Base-by-base conservation (phyloP, 1,140 invertebrate species). In the Papilio xuthus region DNA sequence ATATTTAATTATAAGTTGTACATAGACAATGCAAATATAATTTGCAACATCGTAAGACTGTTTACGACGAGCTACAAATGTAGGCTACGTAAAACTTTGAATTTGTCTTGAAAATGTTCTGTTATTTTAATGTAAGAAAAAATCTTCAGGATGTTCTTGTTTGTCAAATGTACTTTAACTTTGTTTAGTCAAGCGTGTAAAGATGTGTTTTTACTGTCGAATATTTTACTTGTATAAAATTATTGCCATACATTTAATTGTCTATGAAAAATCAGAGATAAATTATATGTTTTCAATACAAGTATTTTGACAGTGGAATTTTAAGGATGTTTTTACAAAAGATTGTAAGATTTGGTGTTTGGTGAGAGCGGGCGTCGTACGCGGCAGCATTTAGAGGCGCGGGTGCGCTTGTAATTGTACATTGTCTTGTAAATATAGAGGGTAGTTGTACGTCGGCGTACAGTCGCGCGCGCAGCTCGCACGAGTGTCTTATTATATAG, bases 401-500 rank as follows among this genome's bases (percentile, higher is more conserved):
- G 41, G 50, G 2, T 37, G 50, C 50, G 32, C 50, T 63, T 76
- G 53, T 75, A 75, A n/a, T 63, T 76, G 74, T 76, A 76, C 74
- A 76, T 75, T 75, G 74, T 76, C 50, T 60, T 76, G 74, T 76
- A 76, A 76, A 76, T 76, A 76, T 76, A 76, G 74, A 23, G 74
- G 53, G 32, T 76, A 76, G 73, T 56, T 76, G 73, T 76, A 74
- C 23, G 18, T 42, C 70, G 15, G 47, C 23, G 42, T 74, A 74
- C 44, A 74, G 72, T 74, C 72, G 72, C 9, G 23, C 20, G 72
- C 70, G 15, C 44, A 18, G 4, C 23, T 47, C 44, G 47, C 28
- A 13, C 44, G 47, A 47, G 37, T 41, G 28, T 53, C 28, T 26
- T 37, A n/a, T 20, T 41, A 32, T n/a, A 23, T 72, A 71, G 28